Evolutionary conservation across 2,113 vertebrate genomes (phyloP).

Genomic region (Aphelocoma coerulescens): DNA sequence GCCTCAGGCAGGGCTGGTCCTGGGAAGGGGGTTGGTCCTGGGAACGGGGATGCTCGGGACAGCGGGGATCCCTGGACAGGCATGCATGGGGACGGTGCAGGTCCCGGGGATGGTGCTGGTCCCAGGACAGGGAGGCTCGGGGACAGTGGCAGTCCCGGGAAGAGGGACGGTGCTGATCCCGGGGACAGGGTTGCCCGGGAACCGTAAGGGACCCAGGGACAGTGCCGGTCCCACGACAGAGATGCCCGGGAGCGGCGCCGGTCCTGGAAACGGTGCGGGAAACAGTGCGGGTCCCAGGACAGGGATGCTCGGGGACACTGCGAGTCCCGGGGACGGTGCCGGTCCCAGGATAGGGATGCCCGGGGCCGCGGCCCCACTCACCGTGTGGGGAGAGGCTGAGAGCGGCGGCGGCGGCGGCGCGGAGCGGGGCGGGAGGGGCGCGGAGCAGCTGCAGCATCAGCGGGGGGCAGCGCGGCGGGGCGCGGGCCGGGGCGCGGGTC

Average conservation of each 20-base stretch:
- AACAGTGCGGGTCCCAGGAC: too few relatives aligned
- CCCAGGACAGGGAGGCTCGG: neutral
- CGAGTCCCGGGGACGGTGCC: neutral
- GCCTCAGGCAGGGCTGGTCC: neutral
- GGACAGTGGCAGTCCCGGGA: accelerated
- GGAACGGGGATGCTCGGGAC: neutral
- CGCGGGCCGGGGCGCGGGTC: neutral
- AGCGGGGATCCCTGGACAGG: neutral
- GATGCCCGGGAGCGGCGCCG: neutral
- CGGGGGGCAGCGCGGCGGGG: neutral
- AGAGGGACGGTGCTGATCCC: neutral
- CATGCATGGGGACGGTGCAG: accelerated
- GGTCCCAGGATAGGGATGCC: neutral
- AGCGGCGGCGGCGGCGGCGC: constrained; percentile 68
- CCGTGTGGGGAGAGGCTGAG: constrained; percentile 79
- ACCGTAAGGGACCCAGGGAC: neutral
- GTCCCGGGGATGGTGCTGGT: neutral
- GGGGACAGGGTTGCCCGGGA: neutral
- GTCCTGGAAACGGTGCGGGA: neutral
- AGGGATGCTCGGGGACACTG: neutral
- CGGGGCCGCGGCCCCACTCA: constrained; percentile 55
- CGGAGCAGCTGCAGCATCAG: constrained; percentile 87
- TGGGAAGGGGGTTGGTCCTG: neutral
- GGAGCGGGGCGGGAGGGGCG: neutral
- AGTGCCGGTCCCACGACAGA: neutral